Evolutionary conservation across 2,113 vertebrate species (phyloP), one percentile per base, ranked within the genome.

Genomic region (Pteropus alecto): DNA sequence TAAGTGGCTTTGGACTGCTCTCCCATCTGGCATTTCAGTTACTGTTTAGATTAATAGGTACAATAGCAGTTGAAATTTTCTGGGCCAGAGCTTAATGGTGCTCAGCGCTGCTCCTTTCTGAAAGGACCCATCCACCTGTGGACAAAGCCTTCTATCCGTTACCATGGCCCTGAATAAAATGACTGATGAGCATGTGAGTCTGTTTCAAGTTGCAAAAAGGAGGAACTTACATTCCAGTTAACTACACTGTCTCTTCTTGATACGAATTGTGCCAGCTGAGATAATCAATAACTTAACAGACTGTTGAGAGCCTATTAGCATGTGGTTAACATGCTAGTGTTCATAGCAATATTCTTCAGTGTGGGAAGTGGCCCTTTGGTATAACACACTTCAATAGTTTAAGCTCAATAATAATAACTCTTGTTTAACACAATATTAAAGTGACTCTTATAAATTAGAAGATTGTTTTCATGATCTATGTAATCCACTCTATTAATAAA

Each of bases 401-500:
- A 9, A 90, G 89, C 22, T 95, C 95, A 89, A 18, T 58, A 96
- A 95, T 43, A 95, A 92, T 97, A 97, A 28, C 63, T 97, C 94
- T 94, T 63, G 77, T 83, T 79, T 90, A 94, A 87, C 93, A 86
- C 33, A 94, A 67, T 96, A 76, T 4, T 91, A 94, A 87, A 95
- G 0, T 68, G 97, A 94, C 92, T 97, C 82, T 93, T 91, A 43
- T 30, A 85, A 86, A 97, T 77, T 19, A 88, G 74, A 90, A 94
- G 93, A 82, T 83, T 96, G 94, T 97, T 98, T 94, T 71, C 95
- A 63, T 68, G 95, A 97, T 96, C 97, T 89, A 33, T 77, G 97
- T 93, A 96, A 95, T 96, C 98, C 96, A 77, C 90, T 96, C 71
- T 94, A 60, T 74, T 97, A 86, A 92, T 95, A 84, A 95, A 97